A percentile compares a stretch with the other conserved stretches of the same genome.
Conservation (phyloP, 2,797 vertebrate species). For the Galaxias olidus region DNA sequence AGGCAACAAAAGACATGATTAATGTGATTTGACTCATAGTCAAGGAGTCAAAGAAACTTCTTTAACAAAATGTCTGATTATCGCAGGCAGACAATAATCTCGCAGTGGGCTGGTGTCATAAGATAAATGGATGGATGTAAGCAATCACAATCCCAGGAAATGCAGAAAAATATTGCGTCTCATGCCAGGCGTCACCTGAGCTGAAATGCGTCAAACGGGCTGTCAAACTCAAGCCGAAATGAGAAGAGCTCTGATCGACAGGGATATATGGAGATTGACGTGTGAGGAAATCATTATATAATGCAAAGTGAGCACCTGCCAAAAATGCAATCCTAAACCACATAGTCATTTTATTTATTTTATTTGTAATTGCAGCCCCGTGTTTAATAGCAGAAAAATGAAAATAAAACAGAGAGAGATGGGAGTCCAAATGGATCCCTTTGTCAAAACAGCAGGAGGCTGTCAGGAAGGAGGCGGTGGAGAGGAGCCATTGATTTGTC, state of each 20-base stretch:
- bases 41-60: background rate
- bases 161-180: slow-evolving; percentile 35
- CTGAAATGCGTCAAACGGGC: slow-evolving; percentile 30
- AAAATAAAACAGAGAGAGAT: slow-evolving; percentile 52
- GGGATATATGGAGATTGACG: slow-evolving; percentile 51
- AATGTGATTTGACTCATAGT: background rate
- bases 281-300: slow-evolving; percentile 53
- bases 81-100: slow-evolving; percentile 2
- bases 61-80: background rate
- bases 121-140: slow-evolving; percentile 9
- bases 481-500: slow-evolving; percentile 53
- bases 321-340: slow-evolving; percentile 56
- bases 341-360: slow-evolving; percentile 24
- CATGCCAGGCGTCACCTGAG: slow-evolving; percentile 30
- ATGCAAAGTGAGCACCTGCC: slow-evolving; percentile 66
- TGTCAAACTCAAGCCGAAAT: slow-evolving; percentile 37
- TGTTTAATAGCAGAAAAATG: slow-evolving; percentile 58
- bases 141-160: slow-evolving; percentile 29
- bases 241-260: slow-evolving; percentile 33
- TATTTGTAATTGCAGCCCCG: slow-evolving; percentile 50
- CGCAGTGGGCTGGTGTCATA: background rate
- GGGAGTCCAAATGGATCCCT: slow-evolving; percentile 38
- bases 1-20: background rate
- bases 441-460: slow-evolving; percentile 37
- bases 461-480: slow-evolving; percentile 55